Evolutionary conservation across 2,113 vertebrate species (phyloP).

Genomic region (Corydoras sp.): DNA sequence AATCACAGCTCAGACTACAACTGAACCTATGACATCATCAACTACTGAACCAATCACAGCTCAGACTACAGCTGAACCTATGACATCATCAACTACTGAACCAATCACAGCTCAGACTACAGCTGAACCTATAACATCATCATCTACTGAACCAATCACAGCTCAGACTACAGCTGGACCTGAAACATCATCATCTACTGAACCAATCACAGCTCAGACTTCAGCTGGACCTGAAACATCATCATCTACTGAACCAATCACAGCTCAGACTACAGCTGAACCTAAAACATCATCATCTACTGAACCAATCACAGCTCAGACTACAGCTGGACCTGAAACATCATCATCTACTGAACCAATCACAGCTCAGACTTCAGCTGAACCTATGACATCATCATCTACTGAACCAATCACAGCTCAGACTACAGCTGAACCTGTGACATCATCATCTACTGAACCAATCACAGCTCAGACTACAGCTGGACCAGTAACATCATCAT

Average conservation of each 20-base stretch:
- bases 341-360: not conserved
- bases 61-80: not conserved
- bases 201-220: not conserved
- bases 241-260: not conserved
- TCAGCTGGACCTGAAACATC: not conserved
- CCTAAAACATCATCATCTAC: not conserved
- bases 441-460: not conserved
- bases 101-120: not conserved
- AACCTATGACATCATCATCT: not conserved
- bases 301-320: not conserved
- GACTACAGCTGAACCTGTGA: not conserved
- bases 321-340: not conserved
- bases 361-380: not conserved
- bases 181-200: no score
- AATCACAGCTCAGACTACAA: not conserved
- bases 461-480: not conserved
- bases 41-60: not conserved
- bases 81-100: not conserved
- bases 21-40: not conserved
- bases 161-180: no score
- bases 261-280: not conserved
- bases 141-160: no score
- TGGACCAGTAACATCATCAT: not conserved
- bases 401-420: not conserved
- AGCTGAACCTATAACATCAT: no score